A percentile compares a stretch with the other conserved stretches of the same genome.
These are phyloP conservation scores for Phataginus tetradactyla DNA, from an alignment of 2,797 vertebrate genomes.

Conservation along the genomic window DNA sequence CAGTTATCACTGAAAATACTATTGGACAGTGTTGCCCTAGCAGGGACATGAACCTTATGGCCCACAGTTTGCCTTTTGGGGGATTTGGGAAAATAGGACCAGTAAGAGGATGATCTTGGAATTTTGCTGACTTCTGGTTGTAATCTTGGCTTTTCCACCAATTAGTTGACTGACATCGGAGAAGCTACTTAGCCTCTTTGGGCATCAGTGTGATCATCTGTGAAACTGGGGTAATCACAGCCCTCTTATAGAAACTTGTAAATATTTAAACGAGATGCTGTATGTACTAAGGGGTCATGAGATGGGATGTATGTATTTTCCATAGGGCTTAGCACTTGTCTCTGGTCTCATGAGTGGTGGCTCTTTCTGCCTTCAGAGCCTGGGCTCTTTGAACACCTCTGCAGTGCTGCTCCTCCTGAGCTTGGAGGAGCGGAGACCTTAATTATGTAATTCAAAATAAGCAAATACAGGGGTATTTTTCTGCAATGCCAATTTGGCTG, in stretches of 20 bases:
- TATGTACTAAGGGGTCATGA: background rate
- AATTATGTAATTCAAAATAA: background rate
- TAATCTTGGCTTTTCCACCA: background rate
- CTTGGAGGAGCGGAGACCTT: background rate
- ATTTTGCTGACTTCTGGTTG: background rate
- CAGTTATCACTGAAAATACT: accelerated
- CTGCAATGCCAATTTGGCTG: background rate
- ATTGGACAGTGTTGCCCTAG: background rate
- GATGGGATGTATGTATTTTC: background rate
- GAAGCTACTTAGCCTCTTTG: background rate
- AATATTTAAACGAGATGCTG: background rate
- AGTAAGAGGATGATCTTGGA: background rate
- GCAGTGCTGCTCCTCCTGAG: background rate
- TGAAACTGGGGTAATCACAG: background rate
- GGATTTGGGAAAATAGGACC: background rate
- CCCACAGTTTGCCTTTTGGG: background rate
- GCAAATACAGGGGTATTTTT: background rate
- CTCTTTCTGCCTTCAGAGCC: background rate
- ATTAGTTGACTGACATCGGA: background rate
- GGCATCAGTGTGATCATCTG: background rate
- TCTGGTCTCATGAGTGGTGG: background rate
- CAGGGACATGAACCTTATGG: background rate
- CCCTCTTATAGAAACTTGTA: background rate
- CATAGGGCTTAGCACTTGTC: background rate
- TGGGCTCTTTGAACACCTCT: background rate